Percentiles rank a stretch among this genome's conserved stretches.
These are phyloP conservation scores for Tachystola acroxantha DNA, from an alignment of 2,888 invertebrate species.

Conservation along the genomic window DNA sequence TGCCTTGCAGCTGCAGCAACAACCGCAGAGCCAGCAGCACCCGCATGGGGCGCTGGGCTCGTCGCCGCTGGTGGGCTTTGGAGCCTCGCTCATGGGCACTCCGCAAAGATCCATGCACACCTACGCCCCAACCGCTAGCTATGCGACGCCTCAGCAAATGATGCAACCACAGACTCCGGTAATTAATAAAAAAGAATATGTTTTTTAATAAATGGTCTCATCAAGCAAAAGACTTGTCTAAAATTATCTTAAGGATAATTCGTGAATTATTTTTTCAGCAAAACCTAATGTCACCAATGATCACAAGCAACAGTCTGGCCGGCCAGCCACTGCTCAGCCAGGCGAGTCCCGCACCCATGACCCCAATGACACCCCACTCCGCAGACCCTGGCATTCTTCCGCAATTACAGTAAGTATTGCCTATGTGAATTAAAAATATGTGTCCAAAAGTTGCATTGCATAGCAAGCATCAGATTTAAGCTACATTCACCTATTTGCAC, in stretches of 20 bases:
- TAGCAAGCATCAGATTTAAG: too few relatives aligned
- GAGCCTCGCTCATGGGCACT: conserved; percentile 80
- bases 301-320: conserved; percentile 76
- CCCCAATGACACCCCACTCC: conserved; percentile 94
- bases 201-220: too few relatives aligned
- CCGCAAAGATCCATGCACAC: conserved; percentile 86
- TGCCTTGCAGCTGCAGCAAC: conserved; percentile 89
- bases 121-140: conserved; percentile 86
- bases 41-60: conserved; percentile 76
- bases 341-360: conserved; percentile 88
- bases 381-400: conserved; percentile 96
- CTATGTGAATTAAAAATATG: too few relatives aligned
- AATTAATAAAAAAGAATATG: too few relatives aligned
- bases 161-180: conserved; percentile 95
- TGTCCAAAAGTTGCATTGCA: too few relatives aligned
- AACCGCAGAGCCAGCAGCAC: conserved; percentile 83
- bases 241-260: too few relatives aligned
- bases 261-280: too few relatives aligned
- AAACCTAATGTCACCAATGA: conserved; percentile 91
- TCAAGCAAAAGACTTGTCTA: too few relatives aligned
- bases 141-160: conserved; percentile 88
- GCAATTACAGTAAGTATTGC: conserved; percentile 89
- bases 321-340: conserved; percentile 81
- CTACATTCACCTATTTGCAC: too few relatives aligned
- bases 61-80: conserved; percentile 79